Evolutionary conservation across 2,113 vertebrate genomes (phyloP).

Genomic region (Misgurnus anguillicaudatus): DNA sequence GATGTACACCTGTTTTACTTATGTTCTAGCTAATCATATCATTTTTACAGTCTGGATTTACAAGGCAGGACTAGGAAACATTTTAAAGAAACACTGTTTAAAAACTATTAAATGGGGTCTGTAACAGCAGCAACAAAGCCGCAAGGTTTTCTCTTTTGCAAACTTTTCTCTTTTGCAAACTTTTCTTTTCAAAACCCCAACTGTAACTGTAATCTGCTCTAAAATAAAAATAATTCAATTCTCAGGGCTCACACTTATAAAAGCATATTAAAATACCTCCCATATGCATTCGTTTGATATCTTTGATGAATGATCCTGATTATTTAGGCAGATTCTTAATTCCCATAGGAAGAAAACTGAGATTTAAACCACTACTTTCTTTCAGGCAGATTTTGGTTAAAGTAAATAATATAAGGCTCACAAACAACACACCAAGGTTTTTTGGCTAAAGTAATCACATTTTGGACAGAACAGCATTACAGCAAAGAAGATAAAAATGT

Average conservation of each 20-base stretch:
- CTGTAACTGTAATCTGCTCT: not conserved
- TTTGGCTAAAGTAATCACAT: not conserved
- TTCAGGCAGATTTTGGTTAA: not conserved
- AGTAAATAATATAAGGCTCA: not conserved
- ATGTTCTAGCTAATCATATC: too few relatives aligned
- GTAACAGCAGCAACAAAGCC: not conserved
- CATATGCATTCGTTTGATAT: not conserved
- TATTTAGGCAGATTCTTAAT: not conserved
- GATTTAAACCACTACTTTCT: not conserved
- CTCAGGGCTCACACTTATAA: not conserved
- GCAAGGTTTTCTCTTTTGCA: not conserved
- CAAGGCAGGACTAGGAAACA: not conserved
- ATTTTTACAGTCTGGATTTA: not conserved
- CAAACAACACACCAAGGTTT: not conserved
- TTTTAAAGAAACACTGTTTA: not conserved
- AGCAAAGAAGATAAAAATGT: not conserved
- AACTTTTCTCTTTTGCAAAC: not conserved
- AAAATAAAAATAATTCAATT: not conserved
- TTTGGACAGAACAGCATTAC: not conserved
- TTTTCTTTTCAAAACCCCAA: too few relatives aligned
- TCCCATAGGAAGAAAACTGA: not conserved
- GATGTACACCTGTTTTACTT: too few relatives aligned
- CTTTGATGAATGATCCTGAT: not conserved
- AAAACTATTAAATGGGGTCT: not conserved
- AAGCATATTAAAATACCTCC: not conserved